Percentiles rank a stretch among this genome's conserved stretches.
phyloP scores from a whole-genome alignment of 1,140 invertebrate genomes.

The Halyomorpha halys region DNA sequence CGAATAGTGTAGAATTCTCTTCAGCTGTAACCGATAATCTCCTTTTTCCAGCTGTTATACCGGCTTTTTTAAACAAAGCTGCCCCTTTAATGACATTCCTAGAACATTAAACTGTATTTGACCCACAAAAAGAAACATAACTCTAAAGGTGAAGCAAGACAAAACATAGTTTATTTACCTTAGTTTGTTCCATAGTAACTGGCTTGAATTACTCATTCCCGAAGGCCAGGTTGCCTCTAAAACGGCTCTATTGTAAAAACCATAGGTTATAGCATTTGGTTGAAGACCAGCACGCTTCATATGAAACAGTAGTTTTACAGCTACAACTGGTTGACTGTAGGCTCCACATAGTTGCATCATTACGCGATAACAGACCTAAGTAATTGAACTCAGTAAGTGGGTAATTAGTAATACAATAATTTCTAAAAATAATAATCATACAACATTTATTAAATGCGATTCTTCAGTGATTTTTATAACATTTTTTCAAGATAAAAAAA shows the following conservation, averaged over 20 bases:
- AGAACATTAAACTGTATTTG: slow-evolving; percentile 14
- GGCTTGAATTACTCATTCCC: slow-evolving; percentile 66
- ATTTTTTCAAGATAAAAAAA: too few species aligned
- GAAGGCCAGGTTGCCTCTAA: slow-evolving; percentile 91
- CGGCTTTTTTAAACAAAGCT: slow-evolving; percentile 70
- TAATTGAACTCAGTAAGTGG: too few species aligned
- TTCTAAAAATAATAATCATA: too few species aligned
- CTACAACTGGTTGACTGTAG: slow-evolving; percentile 84
- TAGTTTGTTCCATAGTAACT: slow-evolving; percentile 86
- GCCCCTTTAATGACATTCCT: slow-evolving; percentile 83
- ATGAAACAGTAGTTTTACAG: slow-evolving; percentile 85
- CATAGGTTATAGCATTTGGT: slow-evolving; percentile 96
- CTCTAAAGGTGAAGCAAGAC: background rate
- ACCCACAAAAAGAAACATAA: background rate
- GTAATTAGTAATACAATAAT: too few species aligned
- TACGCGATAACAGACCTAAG: slow-evolving; percentile 86
- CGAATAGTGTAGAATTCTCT: slow-evolving; percentile 22
- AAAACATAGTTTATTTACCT: slow-evolving; percentile 35
- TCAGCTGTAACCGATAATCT: slow-evolving; percentile 29
- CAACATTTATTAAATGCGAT: too few species aligned
- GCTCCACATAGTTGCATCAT: slow-evolving; percentile 98
- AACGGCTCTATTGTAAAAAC: slow-evolving; percentile 74
- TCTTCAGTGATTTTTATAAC: too few species aligned
- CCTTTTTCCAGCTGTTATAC: slow-evolving; percentile 34
- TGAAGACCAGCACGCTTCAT: slow-evolving; percentile 92